Base-by-base conservation (phyloP, 2,888 invertebrate genomes). In the Tetrapedia diversipes region DNA sequence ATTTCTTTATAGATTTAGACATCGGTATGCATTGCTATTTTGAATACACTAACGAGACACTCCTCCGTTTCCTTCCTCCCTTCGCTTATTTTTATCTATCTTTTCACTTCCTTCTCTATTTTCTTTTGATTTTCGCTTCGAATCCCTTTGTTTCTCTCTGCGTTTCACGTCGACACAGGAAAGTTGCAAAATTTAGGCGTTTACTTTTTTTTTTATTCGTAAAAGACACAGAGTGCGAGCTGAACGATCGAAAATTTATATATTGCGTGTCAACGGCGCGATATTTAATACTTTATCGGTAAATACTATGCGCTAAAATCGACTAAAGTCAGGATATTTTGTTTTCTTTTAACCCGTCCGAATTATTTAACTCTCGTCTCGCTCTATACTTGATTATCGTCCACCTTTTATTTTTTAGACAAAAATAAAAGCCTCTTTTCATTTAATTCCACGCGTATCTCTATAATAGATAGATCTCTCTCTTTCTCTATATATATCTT, bases 11-110 rank as follows among this genome's bases (percentile, higher is more conserved):
- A n/a, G 43, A 45, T 37, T 63, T 54, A 27, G 56, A 29, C 45
- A 29, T 57, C 47, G 61, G 49, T 67, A 70, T 66, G 81, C 78
- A 73, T 71, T 76, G 76, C 81, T 81, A 71, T 69, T 80, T 77
- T 45, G 67, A 71, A 74, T 71, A 77, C 71, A 43, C 45, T 11
- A 65, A 39, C 54, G 39, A 56, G 19, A 14, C 57, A 60, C 39
- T 39, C 10, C n/a, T 53, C 22, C 2, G 14, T 64, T n/a, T 53
- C 16, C 16, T 2, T 29, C 14, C 10, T 22, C 3, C 27, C 43
- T 32, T 43, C 19, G 1, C n/a, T 29, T n/a, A 7, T 47, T 47
- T 22, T 34, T 24, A 14, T 0, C 2, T 22, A 19, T 32, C 22
- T 16, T 34, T 16, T 16, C 19, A 4, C 3, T 19, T 19, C 8